Conservation (phyloP, 2,888 invertebrate genomes). For the Pristionchus maxplancki region DNA sequence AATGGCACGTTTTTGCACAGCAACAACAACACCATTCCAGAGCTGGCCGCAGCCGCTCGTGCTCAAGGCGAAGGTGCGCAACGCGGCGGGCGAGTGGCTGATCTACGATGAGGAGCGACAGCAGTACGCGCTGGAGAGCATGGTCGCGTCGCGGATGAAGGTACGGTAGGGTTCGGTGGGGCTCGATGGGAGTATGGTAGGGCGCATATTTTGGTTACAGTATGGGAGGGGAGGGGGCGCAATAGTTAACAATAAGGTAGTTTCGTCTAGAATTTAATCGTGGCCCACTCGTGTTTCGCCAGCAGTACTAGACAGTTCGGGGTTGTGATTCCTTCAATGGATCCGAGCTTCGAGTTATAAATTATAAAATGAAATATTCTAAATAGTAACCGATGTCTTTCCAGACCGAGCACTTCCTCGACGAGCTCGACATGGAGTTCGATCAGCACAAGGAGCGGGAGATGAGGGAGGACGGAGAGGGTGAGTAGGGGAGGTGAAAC, state of each 20-base stretch:
- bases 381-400: neutral
- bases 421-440: neutral
- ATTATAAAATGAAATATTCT: neutral
- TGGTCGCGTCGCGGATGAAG: neutral
- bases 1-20: no score
- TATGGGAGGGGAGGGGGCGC: no score
- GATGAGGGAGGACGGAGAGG: neutral
- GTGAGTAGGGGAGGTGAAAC: neutral
- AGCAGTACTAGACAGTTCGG: no score
- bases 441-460: neutral
- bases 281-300: no score
- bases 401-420: neutral
- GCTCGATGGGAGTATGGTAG: no score
- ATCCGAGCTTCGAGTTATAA: no score
- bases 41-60: constrained; percentile 62
- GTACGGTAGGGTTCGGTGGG: neutral
- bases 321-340: no score
- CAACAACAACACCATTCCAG: constrained; percentile 23
- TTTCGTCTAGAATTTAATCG: neutral
- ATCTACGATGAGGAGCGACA: neutral
- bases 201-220: no score
- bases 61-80: constrained; percentile 59
- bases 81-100: constrained; percentile 55
- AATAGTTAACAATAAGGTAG: no score
- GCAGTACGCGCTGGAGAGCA: neutral